Evolutionary conservation across 2,888 invertebrate species (phyloP).

Genomic region (Ctena decussata): DNA sequence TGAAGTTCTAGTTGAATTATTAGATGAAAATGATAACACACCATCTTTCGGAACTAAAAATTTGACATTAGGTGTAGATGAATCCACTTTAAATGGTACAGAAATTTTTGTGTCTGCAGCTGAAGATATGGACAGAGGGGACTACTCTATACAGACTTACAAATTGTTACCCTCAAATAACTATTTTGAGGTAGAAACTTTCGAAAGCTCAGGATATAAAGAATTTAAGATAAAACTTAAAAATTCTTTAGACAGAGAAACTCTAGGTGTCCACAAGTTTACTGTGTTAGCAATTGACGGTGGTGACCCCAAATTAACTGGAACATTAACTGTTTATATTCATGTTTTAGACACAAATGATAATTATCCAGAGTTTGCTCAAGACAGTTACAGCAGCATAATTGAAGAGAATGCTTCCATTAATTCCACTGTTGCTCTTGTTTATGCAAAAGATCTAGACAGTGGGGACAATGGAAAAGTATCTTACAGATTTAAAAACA

Average conservation of each 20-base stretch:
- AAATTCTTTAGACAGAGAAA: slow-evolving; percentile 77
- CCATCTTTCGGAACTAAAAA: slow-evolving; percentile 69
- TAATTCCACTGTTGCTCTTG: slow-evolving; percentile 81
- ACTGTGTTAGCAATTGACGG: slow-evolving; percentile 75
- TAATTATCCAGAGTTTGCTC: slow-evolving; percentile 67
- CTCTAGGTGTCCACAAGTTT: slow-evolving; percentile 69
- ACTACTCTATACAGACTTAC: slow-evolving; percentile 71
- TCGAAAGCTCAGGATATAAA: slow-evolving; percentile 58
- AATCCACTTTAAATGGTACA: slow-evolving; percentile 65
- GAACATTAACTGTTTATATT: slow-evolving; percentile 65
- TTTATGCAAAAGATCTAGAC: slow-evolving; percentile 94
- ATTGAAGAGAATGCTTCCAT: slow-evolving; percentile 66
- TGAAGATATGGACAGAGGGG: slow-evolving; percentile 72
- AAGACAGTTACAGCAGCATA: slow-evolving; percentile 56
- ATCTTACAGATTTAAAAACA: slow-evolving; percentile 84
- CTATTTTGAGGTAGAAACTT: slow-evolving; percentile 68
- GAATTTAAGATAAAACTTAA: slow-evolving; percentile 77
- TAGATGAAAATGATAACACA: slow-evolving; percentile 79
- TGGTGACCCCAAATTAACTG: slow-evolving; percentile 67
- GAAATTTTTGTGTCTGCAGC: slow-evolving; percentile 70
- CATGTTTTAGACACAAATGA: slow-evolving; percentile 73
- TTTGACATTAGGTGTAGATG: slow-evolving; percentile 63
- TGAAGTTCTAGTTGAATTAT: slow-evolving; percentile 67
- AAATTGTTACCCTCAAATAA: slow-evolving; percentile 64
- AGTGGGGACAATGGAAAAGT: slow-evolving; percentile 91